Evolutionary conservation across 2,113 vertebrate genomes (phyloP).

Genomic region (Rhinoptilus africanus): DNA sequence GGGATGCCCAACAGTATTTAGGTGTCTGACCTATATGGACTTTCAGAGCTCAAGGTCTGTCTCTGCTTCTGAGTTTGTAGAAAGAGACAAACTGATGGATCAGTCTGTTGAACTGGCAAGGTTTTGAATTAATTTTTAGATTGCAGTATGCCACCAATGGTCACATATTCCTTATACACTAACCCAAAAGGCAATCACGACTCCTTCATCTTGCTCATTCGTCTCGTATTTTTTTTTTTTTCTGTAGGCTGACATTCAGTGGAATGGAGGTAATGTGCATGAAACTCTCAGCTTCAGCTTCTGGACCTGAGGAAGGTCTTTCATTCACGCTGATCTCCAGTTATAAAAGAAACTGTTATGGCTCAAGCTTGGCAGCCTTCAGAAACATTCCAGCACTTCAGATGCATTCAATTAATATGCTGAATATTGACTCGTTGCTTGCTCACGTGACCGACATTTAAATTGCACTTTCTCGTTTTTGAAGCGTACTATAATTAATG

Average conservation of each 20-base stretch:
- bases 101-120: not conserved
- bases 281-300: not conserved
- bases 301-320: not conserved
- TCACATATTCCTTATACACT: not conserved
- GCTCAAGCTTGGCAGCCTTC: not conserved
- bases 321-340: not conserved
- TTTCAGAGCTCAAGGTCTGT: not conserved
- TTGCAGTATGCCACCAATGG: not conserved
- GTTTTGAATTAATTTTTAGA: not conserved
- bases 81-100: not conserved
- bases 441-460: not conserved
- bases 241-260: not conserved
- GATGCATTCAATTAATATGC: not conserved
- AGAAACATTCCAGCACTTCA: conserved; percentile 6
- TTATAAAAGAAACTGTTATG: not conserved
- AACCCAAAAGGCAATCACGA: not conserved
- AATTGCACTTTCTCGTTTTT: conserved; percentile 19
- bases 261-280: not conserved
- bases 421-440: conserved; percentile 35
- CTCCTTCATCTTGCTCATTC: not conserved
- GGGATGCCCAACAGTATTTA: not conserved
- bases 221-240: not conserved
- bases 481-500: not conserved
- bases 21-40: not conserved
- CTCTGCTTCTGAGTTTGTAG: not conserved